Conservation (phyloP, 2,113 vertebrate genomes). For the Nyctibius bracteatus region DNA sequence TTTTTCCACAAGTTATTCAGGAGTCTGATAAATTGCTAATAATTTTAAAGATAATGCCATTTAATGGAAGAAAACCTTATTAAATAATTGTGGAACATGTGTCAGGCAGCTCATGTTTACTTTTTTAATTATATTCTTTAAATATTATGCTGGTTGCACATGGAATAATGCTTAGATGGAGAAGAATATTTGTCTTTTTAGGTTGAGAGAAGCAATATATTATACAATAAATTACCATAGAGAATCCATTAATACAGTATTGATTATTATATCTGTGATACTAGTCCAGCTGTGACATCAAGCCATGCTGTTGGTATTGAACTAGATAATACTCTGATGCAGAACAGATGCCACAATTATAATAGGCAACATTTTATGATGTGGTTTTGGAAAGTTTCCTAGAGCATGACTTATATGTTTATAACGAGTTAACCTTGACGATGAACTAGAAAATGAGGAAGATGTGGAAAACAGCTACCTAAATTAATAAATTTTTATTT, state of each 20-base stretch:
- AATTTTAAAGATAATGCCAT: neutral
- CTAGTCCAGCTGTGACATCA: neutral
- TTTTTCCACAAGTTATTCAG: neutral
- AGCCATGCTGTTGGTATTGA: neutral
- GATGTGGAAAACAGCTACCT: neutral
- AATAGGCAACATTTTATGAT: neutral
- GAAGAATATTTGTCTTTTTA: neutral
- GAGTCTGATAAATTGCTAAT: neutral
- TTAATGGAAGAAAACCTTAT: neutral
- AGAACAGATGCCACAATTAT: slow-evolving; percentile 16
- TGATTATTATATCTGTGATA: neutral
- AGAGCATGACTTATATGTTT: neutral
- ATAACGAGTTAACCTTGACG: neutral
- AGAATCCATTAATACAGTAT: neutral
- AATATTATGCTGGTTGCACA: neutral
- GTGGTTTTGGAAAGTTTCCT: neutral
- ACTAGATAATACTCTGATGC: neutral
- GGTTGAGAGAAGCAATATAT: neutral
- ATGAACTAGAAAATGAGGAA: neutral
- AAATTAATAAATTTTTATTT: slow-evolving; percentile 10
- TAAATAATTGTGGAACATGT: neutral
- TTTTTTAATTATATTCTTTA: neutral
- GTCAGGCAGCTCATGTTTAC: neutral
- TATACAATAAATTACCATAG: neutral
- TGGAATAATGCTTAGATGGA: neutral